phyloP scores from a whole-genome alignment of 2,888 invertebrate species.

The Stegophylla sp. region DNA sequence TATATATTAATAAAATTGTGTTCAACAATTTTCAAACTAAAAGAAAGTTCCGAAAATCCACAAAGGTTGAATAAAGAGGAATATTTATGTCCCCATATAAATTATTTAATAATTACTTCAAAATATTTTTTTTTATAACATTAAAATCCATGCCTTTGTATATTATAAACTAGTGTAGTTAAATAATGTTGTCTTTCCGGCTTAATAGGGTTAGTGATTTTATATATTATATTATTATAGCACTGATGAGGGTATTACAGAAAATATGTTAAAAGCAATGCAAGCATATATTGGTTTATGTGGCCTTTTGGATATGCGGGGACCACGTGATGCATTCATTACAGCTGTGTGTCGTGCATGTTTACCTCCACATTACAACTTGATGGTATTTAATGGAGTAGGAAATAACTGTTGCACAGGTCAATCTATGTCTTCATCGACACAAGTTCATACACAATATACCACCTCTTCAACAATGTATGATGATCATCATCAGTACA shows the following conservation, averaged over 20 bases:
- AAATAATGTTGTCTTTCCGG: background rate
- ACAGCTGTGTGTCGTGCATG: constrained; percentile 95
- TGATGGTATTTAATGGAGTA: constrained; percentile 79
- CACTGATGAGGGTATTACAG: constrained; percentile 90
- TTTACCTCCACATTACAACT: constrained; percentile 91
- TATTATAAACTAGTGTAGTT: constrained; percentile 2
- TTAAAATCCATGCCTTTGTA: no score
- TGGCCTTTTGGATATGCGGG: constrained; percentile 76
- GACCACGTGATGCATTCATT: constrained; percentile 91
- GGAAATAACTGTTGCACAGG: constrained; percentile 63
- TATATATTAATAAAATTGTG: no score
- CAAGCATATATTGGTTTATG: constrained; percentile 85
- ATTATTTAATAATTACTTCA: no score
- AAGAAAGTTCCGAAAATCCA: no score
- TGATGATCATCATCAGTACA: constrained; percentile 55
- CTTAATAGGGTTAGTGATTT: background rate
- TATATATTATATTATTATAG: constrained; percentile 65
- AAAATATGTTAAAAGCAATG: constrained; percentile 88
- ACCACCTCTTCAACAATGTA: background rate
- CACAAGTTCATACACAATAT: background rate
- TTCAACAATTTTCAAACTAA: no score
- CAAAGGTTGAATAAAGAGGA: no score
- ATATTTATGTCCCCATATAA: no score
- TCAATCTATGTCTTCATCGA: background rate
- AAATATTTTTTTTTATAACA: no score